Evolutionary conservation across 2,797 vertebrate species (phyloP), one percentile per base, ranked within the genome.

Genomic region (Betta splendens): DNA sequence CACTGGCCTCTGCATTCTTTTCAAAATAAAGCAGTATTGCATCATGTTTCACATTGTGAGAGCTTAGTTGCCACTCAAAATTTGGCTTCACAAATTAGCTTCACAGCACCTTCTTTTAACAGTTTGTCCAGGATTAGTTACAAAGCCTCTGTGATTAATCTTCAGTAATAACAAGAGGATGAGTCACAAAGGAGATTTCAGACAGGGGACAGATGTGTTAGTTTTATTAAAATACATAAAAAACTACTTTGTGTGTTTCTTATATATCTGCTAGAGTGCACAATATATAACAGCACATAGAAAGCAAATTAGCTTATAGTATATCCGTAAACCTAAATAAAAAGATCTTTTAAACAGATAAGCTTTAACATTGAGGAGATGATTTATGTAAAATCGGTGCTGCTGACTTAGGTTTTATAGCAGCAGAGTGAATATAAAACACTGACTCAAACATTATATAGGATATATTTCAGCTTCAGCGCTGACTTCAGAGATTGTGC

Each of bases 161-260:
- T 80, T 42, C 39, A 55, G 38, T 57, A 80, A 72, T 64, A 80
- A 75, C 75, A 87, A 85, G 72, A 85, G 70, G 78, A 85, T 88
- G 80, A 85, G 85, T 91, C 87, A 89, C 84, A 91, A 87, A 90
- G 64, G 87, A 80, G 85, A 89, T 89, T 90, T 92, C 85, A 92
- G 87, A 92, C 90, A 88, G 81, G 72, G 83, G 89, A 91, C 89
- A 85, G 82, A 89, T 87, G 86, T 91, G 88, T 91, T 91, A 90
- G 85, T 90, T 93, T 93, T 93, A 93, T 93, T 93, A 93, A 93
- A 93, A 93, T 93, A 93, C 92, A 93, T 92, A 93, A 77, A 93
- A 93, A 92, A 93, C 92, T 93, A 92, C 89, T 92, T 91, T 93
- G 78, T 89, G 87, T 88, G 84, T 86, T 87, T 86, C 59, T 83